These are phyloP conservation scores for Nasonia giraulti DNA, from an alignment of 1,140 invertebrate genomes.

Conservation along the genomic window DNA sequence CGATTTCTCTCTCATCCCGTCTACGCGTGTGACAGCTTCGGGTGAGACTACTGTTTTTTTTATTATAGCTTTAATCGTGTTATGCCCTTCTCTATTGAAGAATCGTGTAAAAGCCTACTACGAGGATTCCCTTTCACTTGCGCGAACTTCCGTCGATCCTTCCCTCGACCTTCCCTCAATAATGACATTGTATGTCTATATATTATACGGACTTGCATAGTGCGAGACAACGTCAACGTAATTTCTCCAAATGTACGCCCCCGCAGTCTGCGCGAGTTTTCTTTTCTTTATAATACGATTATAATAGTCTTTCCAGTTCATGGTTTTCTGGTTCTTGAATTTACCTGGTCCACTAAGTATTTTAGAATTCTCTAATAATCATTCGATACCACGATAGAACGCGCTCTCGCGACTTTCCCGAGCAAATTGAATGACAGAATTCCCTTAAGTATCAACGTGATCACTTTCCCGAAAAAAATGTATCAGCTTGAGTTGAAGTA, in stretches of 20 bases:
- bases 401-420: background rate
- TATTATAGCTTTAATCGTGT: slow-evolving; percentile 27
- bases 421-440: slow-evolving; percentile 31
- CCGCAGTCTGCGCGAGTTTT: slow-evolving; percentile 19
- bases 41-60: slow-evolving; percentile 34
- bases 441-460: slow-evolving; percentile 18
- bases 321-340: slow-evolving; percentile 26
- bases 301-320: slow-evolving; percentile 35
- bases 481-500: background rate
- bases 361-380: background rate
- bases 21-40: slow-evolving; percentile 23
- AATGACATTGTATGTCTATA: slow-evolving; percentile 18
- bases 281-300: slow-evolving; percentile 16
- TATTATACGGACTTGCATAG: slow-evolving; percentile 36
- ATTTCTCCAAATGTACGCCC: background rate
- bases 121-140: background rate
- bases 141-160: background rate
- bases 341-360: slow-evolving; percentile 48
- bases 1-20: slow-evolving; percentile 36
- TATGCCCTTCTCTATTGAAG: slow-evolving; percentile 5
- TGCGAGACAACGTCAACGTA: slow-evolving; percentile 29
- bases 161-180: background rate
- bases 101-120: slow-evolving; percentile 10
- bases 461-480: slow-evolving; percentile 16
- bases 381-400: no score